A percentile compares a stretch with the other conserved stretches of the same genome.
Conservation (phyloP, 2,888 invertebrate genomes). For the Drosophila differens region DNA sequence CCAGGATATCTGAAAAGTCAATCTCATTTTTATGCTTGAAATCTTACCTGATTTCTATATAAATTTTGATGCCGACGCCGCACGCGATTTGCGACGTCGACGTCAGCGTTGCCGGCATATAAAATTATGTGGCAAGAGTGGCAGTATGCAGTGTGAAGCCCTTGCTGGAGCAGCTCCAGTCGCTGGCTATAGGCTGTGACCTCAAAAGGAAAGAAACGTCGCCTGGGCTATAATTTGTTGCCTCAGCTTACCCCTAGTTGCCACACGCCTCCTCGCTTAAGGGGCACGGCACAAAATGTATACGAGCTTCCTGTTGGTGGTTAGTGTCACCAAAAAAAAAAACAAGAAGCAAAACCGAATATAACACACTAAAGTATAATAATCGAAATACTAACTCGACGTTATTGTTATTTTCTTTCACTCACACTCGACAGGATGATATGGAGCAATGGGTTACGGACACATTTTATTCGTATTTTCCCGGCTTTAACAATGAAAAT, state of each 20-base stretch:
- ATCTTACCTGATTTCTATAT: slow-evolving; percentile 43
- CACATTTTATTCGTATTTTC: slow-evolving; percentile 85
- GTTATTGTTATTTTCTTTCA: slow-evolving; percentile 32
- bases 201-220: slow-evolving; percentile 57
- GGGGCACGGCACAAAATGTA: slow-evolving; percentile 68
- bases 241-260: background rate
- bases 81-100: slow-evolving; percentile 69
- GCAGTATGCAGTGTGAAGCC: slow-evolving; percentile 69
- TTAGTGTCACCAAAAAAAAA: slow-evolving; percentile 71
- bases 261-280: slow-evolving; percentile 7
- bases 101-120: slow-evolving; percentile 54
- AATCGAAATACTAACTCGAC: slow-evolving; percentile 17
- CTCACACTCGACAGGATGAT: slow-evolving; percentile 76
- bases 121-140: slow-evolving; percentile 74
- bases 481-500: slow-evolving; percentile 84
- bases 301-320: slow-evolving; percentile 82
- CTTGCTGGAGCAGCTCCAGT: slow-evolving; percentile 60
- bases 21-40: background rate
- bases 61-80: slow-evolving; percentile 62
- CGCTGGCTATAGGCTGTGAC: slow-evolving; percentile 63
- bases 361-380: slow-evolving; percentile 14
- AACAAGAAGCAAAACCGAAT: slow-evolving; percentile 23
- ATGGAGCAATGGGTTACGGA: slow-evolving; percentile 86
- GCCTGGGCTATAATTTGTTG: slow-evolving; percentile 60
- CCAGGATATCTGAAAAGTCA: slow-evolving; percentile 40